Evolutionary conservation across 2,888 invertebrate species (phyloP).

Genomic region (Caenorhabditis japonica): DNA sequence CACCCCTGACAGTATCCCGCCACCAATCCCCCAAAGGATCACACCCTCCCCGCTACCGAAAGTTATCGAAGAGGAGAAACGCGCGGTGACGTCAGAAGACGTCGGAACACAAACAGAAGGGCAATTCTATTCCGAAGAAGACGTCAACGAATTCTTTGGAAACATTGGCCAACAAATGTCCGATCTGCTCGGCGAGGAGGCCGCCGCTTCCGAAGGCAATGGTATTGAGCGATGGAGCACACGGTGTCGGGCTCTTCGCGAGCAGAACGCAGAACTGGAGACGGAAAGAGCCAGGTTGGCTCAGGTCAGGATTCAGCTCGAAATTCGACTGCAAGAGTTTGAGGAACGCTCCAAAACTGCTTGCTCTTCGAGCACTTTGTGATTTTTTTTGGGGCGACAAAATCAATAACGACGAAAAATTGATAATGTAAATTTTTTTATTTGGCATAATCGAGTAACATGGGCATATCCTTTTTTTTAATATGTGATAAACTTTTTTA

Average conservation of each 20-base stretch:
- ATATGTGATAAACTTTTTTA: no score
- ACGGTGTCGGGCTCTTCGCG: constrained; percentile 59
- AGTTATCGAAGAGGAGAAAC: constrained; percentile 27
- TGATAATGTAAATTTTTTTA: no score
- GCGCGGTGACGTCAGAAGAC: background rate
- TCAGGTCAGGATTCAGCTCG: constrained; percentile 72
- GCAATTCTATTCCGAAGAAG: constrained; percentile 32
- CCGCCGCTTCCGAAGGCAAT: constrained; percentile 33
- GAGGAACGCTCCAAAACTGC: constrained; percentile 41
- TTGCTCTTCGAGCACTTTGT: constrained; percentile 26
- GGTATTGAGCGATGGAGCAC: constrained; percentile 52
- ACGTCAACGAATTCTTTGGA: constrained; percentile 30
- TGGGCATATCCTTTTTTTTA: no score
- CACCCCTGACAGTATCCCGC: constrained; percentile 48
- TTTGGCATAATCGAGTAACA: no score
- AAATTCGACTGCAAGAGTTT: constrained; percentile 69
- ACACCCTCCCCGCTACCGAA: constrained; percentile 48
- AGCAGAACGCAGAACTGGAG: constrained; percentile 73
- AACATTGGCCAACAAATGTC: constrained; percentile 45
- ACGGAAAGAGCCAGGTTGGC: constrained; percentile 70
- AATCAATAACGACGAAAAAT: no score
- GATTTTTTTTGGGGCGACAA: no score
- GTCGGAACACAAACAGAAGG: constrained; percentile 22
- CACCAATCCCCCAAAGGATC: constrained; percentile 55
- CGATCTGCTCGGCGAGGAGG: constrained; percentile 53